A percentile compares a stretch with the other conserved stretches of the same genome.
These are phyloP conservation scores for Lysiphlebus fabarum DNA, from an alignment of 1,140 invertebrate genomes.

Conservation along the genomic window DNA sequence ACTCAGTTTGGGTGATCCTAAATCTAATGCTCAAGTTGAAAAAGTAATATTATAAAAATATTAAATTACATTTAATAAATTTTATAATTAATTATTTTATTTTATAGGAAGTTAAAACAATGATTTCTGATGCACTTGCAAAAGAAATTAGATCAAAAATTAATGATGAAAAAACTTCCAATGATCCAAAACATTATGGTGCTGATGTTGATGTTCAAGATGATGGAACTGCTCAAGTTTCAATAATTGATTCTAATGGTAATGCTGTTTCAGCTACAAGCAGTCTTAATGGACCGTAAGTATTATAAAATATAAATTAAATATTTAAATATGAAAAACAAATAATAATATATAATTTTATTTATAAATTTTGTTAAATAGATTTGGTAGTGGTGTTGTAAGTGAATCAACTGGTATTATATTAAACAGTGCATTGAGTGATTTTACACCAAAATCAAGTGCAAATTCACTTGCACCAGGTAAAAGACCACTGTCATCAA, in stretches of 20 bases:
- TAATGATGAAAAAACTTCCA: conserved; percentile 66
- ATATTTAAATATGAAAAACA: not conserved
- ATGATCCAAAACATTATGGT: conserved; percentile 68
- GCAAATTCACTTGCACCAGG: conserved; percentile 73
- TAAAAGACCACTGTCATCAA: conserved; percentile 91
- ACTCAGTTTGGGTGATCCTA: conserved; percentile 78
- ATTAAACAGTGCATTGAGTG: conserved; percentile 93
- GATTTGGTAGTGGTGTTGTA: conserved; percentile 73
- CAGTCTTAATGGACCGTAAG: conserved; percentile 88
- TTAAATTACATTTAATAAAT: not conserved
- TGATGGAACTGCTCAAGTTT: conserved; percentile 88
- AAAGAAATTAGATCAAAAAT: conserved; percentile 58
- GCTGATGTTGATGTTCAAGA: conserved; percentile 59
- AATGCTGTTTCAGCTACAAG: conserved; percentile 91
- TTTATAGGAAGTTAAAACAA: conserved; percentile 56
- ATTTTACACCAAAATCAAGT: conserved; percentile 80
- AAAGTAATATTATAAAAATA: conserved; percentile 61
- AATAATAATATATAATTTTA: conserved; percentile 12
- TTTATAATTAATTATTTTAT: not conserved
- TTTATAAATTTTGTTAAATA: conserved; percentile 47
- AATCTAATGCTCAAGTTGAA: conserved; percentile 60
- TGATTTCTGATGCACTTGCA: conserved; percentile 58
- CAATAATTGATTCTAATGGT: conserved; percentile 79
- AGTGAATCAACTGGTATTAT: conserved; percentile 84
- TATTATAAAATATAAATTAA: conserved; percentile 30